Percentiles rank a stretch among this genome's conserved stretches.
Conservation (phyloP, 2,797 vertebrate genomes). For the Sebastes kiyomatsui region DNA sequence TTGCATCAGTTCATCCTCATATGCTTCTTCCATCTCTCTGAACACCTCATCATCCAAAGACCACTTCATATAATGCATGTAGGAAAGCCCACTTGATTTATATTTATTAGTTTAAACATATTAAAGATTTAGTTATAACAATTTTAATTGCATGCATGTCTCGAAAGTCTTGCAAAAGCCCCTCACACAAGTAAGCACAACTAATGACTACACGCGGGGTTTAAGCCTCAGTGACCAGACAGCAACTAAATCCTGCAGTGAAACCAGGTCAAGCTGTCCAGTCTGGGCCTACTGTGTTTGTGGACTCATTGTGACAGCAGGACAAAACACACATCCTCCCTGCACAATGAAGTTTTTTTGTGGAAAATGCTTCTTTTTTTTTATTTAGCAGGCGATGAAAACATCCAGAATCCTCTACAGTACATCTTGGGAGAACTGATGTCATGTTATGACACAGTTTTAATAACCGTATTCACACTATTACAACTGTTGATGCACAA, state of each 20-base stretch:
- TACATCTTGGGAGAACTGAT: background rate
- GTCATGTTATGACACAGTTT: background rate
- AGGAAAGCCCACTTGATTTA: background rate
- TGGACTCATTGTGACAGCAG: background rate
- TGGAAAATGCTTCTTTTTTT: background rate
- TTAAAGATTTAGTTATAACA: too few relatives aligned
- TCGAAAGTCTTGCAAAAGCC: background rate
- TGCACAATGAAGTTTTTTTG: background rate
- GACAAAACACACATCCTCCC: background rate
- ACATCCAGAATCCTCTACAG: background rate
- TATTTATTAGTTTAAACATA: background rate
- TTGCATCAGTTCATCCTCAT: background rate
- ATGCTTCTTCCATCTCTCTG: background rate
- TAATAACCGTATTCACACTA: background rate
- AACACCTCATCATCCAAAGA: background rate
- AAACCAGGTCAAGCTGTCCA: conserved; percentile 60
- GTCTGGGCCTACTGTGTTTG: conserved; percentile 45
- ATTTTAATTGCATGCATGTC: background rate
- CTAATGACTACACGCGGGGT: background rate
- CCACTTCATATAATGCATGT: background rate
- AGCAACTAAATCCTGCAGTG: conserved; percentile 54
- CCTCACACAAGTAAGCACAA: background rate
- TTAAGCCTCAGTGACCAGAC: conserved; percentile 23
- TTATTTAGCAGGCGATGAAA: background rate
- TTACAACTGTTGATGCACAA: background rate